These are phyloP conservation scores for Botrylloides violaceus DNA, from an alignment of 23 tunicate genomes.

Conservation along the genomic window DNA sequence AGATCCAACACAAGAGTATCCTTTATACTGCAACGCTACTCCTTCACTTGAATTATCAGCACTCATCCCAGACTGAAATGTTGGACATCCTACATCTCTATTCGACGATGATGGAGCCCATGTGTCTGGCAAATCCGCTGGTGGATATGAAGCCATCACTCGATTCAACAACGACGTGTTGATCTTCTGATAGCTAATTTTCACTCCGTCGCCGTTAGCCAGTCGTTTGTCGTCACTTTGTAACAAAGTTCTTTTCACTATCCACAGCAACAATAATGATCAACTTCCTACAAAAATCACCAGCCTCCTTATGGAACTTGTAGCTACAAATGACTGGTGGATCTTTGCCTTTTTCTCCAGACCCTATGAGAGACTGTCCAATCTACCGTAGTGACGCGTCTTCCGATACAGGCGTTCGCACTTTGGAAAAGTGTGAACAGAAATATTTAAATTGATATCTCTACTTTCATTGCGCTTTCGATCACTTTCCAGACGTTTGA, in stretches of 20 bases:
- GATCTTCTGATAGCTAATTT: not conserved
- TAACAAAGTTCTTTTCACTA: not conserved
- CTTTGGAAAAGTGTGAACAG: not conserved
- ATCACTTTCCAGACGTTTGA: no score
- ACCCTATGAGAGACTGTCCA: no score
- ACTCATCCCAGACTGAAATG: not conserved
- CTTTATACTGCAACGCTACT: conserved; percentile 2
- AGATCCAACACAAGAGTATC: conserved; percentile 7
- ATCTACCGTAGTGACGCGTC: no score
- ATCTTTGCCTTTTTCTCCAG: no score
- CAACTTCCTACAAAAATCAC: not conserved
- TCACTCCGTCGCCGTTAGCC: not conserved
- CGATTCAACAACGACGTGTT: not conserved
- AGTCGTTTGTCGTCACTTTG: not conserved
- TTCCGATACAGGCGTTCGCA: not conserved
- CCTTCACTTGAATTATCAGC: not conserved
- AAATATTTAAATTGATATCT: no score
- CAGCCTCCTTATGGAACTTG: not conserved
- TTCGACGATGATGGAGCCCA: not conserved
- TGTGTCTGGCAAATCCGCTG: not conserved
- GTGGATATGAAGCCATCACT: not conserved
- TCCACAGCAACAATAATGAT: not conserved
- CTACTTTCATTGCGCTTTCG: no score
- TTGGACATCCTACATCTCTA: not conserved
- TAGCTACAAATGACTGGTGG: no score